A percentile compares a stretch with the other conserved stretches of the same genome.
phyloP scores from a whole-genome alignment of 2,888 invertebrate genomes.

The Coecobrya sp. region DNA sequence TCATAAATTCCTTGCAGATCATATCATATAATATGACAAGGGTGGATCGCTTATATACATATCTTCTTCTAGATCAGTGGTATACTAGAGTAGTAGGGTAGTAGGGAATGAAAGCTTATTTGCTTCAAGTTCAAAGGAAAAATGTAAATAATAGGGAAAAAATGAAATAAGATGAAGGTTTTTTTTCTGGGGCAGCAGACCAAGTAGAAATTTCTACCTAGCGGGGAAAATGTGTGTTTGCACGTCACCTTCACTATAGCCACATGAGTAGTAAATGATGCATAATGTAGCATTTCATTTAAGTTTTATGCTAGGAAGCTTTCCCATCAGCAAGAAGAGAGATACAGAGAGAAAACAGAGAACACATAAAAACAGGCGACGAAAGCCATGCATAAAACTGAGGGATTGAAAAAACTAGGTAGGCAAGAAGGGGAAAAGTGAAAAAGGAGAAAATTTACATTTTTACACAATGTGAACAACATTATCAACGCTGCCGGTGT shows the following conservation, averaged over 20 bases:
- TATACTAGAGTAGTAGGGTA: background rate
- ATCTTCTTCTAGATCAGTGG: no score
- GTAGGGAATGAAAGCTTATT: no score
- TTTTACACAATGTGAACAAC: constrained; percentile 60
- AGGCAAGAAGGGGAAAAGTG: background rate
- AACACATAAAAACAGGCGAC: background rate
- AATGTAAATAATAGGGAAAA: no score
- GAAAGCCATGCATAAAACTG: constrained; percentile 30
- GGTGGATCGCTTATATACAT: no score
- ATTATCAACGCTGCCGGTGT: constrained; percentile 20
- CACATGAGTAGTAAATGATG: constrained; percentile 65
- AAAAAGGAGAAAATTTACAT: constrained; percentile 57
- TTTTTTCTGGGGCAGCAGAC: background rate
- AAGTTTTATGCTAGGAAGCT: constrained; percentile 57
- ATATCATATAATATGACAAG: background rate
- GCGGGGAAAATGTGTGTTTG: no score
- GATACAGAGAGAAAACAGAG: background rate
- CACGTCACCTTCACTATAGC: background rate
- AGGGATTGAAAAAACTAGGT: background rate
- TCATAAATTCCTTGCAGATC: background rate
- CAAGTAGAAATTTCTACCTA: background rate
- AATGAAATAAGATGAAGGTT: background rate
- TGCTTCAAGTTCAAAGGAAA: no score
- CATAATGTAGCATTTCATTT: constrained; percentile 74
- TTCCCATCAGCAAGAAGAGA: constrained; percentile 34